Percentiles rank a stretch among this genome's conserved stretches.
Evolutionary conservation across 2,113 vertebrate genomes (phyloP).

Genomic region (Atherinomorus stipes): DNA sequence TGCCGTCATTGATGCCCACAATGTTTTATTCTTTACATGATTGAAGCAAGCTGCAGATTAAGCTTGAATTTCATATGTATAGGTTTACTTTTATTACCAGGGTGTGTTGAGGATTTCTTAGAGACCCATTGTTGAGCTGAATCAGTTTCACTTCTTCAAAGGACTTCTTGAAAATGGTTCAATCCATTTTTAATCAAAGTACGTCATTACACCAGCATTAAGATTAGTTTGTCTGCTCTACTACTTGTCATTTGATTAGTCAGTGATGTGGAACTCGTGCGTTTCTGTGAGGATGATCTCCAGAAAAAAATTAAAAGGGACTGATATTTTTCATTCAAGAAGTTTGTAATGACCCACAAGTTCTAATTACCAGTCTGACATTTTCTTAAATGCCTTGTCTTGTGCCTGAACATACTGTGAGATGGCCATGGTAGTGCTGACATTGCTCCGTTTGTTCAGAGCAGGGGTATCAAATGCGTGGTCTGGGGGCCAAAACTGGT

Average conservation of each 20-base stretch:
- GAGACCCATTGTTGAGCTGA: conserved; percentile 21
- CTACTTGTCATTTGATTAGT: background rate
- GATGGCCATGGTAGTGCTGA: too few relatives aligned
- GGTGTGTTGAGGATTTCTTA: background rate
- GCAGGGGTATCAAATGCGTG: too few relatives aligned
- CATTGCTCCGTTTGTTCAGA: too few relatives aligned
- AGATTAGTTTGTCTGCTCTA: conserved; percentile 8
- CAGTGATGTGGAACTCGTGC: conserved; percentile 15
- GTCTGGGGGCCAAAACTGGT: too few relatives aligned
- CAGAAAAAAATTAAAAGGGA: background rate
- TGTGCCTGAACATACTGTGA: too few relatives aligned
- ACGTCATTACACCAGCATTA: conserved; percentile 14
- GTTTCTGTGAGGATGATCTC: background rate
- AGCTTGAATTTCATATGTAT: conserved; percentile 23
- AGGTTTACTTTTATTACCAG: conserved; percentile 24
- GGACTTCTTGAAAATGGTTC: conserved; percentile 24
- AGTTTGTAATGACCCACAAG: background rate
- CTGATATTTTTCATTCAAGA: background rate
- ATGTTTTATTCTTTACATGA: background rate
- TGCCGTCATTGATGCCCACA: background rate
- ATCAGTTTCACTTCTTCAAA: conserved; percentile 29
- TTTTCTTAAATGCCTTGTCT: too few relatives aligned
- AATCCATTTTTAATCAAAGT: conserved; percentile 61
- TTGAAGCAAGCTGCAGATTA: conserved; percentile 5
- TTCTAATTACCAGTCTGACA: conserved; percentile 6